Evolutionary conservation across 1,140 invertebrate species (phyloP).

Genomic region (Drosophila kikkawai): DNA sequence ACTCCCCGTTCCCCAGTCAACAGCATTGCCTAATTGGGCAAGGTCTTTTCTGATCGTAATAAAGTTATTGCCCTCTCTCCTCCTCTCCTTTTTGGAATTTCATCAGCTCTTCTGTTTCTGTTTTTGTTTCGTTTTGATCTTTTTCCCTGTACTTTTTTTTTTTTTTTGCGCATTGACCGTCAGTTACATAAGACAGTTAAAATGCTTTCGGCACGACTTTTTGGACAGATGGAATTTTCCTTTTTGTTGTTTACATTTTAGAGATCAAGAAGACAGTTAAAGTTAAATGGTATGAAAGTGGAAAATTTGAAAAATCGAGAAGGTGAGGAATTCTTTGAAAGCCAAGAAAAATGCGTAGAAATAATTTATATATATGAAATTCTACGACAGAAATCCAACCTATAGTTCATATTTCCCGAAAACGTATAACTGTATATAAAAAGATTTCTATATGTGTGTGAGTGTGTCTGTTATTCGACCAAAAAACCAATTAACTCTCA

Average conservation of each 20-base stretch:
- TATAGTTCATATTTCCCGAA: too few relatives aligned
- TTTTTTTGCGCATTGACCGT: constrained; percentile 25
- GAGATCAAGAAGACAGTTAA: constrained; percentile 1
- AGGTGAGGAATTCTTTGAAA: constrained; percentile 6
- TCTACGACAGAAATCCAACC: too few relatives aligned
- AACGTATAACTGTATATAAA: too few relatives aligned
- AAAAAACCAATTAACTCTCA: neutral
- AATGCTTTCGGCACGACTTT: constrained; percentile 44
- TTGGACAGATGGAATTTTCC: constrained; percentile 22
- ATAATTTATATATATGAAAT: neutral
- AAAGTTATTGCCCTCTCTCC: constrained; percentile 59
- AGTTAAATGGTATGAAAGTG: neutral
- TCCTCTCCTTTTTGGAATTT: constrained; percentile 25
- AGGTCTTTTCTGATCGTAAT: constrained; percentile 65
- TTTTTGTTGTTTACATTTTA: constrained; percentile 31
- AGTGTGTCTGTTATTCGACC: neutral
- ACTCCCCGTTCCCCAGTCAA: constrained; percentile 14
- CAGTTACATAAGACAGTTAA: constrained; percentile 57
- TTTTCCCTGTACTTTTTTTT: constrained; percentile 9
- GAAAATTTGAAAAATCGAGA: constrained; percentile 1
- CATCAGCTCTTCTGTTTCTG: constrained; percentile 23
- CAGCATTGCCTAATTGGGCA: constrained; percentile 54
- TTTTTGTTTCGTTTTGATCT: constrained; percentile 10
- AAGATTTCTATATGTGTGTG: too few relatives aligned
- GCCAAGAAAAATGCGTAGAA: neutral